Evolutionary conservation across 2,113 vertebrate genomes (phyloP), one percentile per base, ranked within the genome.

Genomic region (Odocoileus virginianus): DNA sequence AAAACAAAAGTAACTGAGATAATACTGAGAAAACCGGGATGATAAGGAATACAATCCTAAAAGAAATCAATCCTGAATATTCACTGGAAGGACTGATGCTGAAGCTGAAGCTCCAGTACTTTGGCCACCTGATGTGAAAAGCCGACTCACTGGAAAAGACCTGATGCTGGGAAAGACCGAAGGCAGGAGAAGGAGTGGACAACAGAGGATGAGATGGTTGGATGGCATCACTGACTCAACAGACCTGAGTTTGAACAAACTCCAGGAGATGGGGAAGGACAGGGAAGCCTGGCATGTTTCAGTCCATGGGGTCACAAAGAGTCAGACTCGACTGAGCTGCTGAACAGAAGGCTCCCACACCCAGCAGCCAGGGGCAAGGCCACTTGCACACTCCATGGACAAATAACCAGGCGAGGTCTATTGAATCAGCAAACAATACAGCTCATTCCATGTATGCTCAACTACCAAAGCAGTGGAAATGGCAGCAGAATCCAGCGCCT

Each of bases 321-420:
- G n/a, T 71, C 67, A 71, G n/a, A 43, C 71, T 25, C 7, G 12
- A 76, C 71, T 25, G 3, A 76, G 23, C 21, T 21, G 25, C 71
- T 27, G n/a, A 71, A 71, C 5, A 40, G 40, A 40, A 43, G 55
- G 40, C 64, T 85, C 17, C 7, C 33, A 67, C 5, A 33, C 33
- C 43, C 17, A 55, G 57, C 4, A 3, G 79, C 33, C 87, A 45
- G 25, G 28, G 28, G 55, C 55, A 93, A 52, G 61, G 33, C 17
- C 15, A 9, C 28, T 0, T 33, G 36, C 4, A 2, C 3, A 9
- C 6, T 36, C 47, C 43, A 12, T 0, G 28, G 45, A 58, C 55
- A 84, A 57, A 76, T 11, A 45, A 21, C 7, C 28, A 74, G 43
- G 43, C 0, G 4, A 78, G 40, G 23, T 45, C 67, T 61, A 52